Evolutionary conservation across 2,113 vertebrate genomes (phyloP).

Genomic region (Cyphomyrus plagiostoma): DNA sequence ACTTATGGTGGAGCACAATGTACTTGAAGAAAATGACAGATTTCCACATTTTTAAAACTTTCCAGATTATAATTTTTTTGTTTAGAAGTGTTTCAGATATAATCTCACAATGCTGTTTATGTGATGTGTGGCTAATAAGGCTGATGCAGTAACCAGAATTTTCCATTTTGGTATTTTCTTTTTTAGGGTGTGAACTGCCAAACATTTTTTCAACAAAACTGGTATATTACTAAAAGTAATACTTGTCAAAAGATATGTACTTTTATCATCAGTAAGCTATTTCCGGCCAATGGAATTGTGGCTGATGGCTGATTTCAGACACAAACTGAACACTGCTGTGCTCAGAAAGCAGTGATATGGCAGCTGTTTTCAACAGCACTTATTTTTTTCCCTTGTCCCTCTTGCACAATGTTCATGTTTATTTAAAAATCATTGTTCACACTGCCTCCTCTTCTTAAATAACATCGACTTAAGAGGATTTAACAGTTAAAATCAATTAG

Average conservation of each 20-base stretch:
- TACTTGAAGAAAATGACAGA: conserved; percentile 27
- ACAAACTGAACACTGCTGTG: neutral
- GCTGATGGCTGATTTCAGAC: neutral
- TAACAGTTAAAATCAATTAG: neutral
- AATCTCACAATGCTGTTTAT: neutral
- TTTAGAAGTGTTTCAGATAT: neutral
- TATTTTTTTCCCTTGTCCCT: neutral
- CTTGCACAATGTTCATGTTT: neutral
- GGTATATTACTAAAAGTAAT: neutral
- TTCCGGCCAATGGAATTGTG: neutral
- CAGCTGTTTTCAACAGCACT: neutral
- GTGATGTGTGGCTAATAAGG: neutral
- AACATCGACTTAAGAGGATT: neutral
- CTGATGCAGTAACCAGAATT: neutral
- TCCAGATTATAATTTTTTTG: neutral
- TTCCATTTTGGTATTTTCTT: neutral
- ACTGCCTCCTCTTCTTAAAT: neutral
- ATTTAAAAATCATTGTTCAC: neutral
- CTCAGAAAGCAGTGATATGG: neutral
- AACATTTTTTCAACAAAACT: neutral
- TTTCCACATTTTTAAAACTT: neutral
- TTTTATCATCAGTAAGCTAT: neutral
- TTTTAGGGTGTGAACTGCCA: neutral
- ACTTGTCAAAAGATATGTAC: neutral
- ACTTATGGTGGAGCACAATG: conserved; percentile 33